Conservation (phyloP, 2,797 vertebrate species). For the Sciurus carolinensis region DNA sequence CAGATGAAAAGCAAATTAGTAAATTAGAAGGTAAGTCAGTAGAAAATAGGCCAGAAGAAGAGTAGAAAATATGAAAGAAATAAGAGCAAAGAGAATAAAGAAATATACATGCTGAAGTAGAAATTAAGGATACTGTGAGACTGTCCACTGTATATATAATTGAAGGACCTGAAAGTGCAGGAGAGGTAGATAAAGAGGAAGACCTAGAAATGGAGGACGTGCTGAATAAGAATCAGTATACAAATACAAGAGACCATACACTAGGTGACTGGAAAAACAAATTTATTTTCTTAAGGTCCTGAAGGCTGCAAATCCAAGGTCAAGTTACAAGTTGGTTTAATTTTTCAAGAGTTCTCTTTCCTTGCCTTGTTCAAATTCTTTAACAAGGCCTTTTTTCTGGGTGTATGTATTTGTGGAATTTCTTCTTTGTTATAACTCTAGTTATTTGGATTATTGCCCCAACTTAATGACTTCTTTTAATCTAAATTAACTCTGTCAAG, state of each 20-base stretch:
- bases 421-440: not conserved
- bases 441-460: not conserved
- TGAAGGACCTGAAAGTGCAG: too few species aligned
- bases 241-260: not conserved
- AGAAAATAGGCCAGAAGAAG: not conserved
- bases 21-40: not conserved
- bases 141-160: not conserved
- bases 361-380: not conserved
- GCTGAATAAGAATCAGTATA: not conserved
- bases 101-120: not conserved
- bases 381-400: not conserved
- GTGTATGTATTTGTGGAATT: too few species aligned
- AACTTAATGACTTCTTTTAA: not conserved
- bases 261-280: not conserved
- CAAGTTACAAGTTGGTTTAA: not conserved
- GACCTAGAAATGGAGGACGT: not conserved
- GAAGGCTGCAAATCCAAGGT: not conserved
- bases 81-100: not conserved
- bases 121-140: not conserved
- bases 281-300: not conserved
- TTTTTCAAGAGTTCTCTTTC: not conserved
- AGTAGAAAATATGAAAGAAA: not conserved
- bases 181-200: not conserved
- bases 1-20: not conserved
- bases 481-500: not conserved